Evolutionary conservation across 2,113 vertebrate species (phyloP).

Genomic region (Tor tambroides): DNA sequence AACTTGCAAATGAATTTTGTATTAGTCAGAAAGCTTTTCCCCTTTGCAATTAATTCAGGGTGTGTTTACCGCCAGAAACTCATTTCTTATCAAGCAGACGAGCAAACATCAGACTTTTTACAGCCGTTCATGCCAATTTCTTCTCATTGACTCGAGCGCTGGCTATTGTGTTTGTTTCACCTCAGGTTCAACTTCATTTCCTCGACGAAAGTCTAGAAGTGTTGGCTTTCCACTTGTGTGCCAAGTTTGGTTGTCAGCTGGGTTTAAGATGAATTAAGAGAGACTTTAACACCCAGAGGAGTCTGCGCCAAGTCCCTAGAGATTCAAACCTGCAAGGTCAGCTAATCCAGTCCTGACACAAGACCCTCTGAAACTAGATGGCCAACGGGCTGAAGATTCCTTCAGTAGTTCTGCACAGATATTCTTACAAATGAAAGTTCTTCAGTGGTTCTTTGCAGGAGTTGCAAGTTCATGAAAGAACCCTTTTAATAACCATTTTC

Average conservation of each 20-base stretch:
- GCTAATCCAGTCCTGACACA: conserved; percentile 45
- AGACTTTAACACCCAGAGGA: conserved; percentile 50
- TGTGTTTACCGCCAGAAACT: background rate
- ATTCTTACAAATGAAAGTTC: background rate
- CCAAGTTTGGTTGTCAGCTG: conserved; percentile 47
- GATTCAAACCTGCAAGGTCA: conserved; percentile 48
- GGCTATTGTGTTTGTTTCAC: conserved; percentile 6
- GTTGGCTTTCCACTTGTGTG: background rate
- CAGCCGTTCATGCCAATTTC: conserved; percentile 5
- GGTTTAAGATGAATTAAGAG: conserved; percentile 57
- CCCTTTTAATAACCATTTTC: background rate
- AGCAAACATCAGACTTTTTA: conserved; percentile 11
- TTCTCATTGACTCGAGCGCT: background rate
- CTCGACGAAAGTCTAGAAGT: background rate
- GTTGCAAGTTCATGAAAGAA: too few relatives aligned
- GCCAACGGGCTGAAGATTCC: background rate
- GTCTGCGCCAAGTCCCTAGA: conserved; percentile 33
- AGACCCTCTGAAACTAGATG: conserved; percentile 9
- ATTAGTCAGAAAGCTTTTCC: conserved; percentile 40
- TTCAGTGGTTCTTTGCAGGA: background rate
- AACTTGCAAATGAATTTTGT: conserved; percentile 37
- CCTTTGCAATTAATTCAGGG: conserved; percentile 4
- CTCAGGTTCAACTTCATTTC: conserved; percentile 25
- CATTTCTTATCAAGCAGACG: conserved; percentile 1
- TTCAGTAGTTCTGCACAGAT: background rate